Conservation (phyloP, 2,888 invertebrate species). For the Encarsia formosa region DNA sequence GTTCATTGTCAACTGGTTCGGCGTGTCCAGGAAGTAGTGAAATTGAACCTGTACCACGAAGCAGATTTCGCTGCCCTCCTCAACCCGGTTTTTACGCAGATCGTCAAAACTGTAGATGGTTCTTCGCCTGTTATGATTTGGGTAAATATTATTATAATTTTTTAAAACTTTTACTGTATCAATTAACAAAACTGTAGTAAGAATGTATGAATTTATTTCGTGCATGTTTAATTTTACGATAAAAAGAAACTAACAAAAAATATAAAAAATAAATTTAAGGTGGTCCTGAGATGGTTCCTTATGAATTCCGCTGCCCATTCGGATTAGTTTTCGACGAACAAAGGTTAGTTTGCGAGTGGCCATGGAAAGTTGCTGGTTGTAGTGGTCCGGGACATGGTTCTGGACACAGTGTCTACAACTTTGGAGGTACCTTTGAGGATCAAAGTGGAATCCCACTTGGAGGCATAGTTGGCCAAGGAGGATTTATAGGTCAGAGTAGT, state of each 20-base stretch:
- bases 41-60: slow-evolving; percentile 68
- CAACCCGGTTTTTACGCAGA: slow-evolving; percentile 74
- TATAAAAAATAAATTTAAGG: too few species aligned
- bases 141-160: slow-evolving; percentile 55
- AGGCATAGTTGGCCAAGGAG: slow-evolving; percentile 18
- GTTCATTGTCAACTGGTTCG: slow-evolving; percentile 65
- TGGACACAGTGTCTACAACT: slow-evolving; percentile 51
- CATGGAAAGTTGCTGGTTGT: slow-evolving; percentile 69
- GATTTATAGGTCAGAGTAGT: slow-evolving; percentile 22
- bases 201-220: not conserved
- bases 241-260: too few species aligned
- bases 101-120: slow-evolving; percentile 79
- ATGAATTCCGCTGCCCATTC: slow-evolving; percentile 79
- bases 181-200: not conserved
- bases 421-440: slow-evolving; percentile 15
- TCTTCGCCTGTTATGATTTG: slow-evolving; percentile 76
- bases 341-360: slow-evolving; percentile 72
- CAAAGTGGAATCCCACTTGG: slow-evolving; percentile 10
- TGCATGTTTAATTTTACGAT: not conserved
- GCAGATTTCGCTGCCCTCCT: slow-evolving; percentile 66
- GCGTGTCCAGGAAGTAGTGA: slow-evolving; percentile 75
- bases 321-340: slow-evolving; percentile 73
- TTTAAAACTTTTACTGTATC: not conserved
- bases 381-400: slow-evolving; percentile 55
- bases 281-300: slow-evolving; percentile 57